phyloP scores from a whole-genome alignment of 1,140 invertebrate genomes.

The Leptopilina boulardi region DNA sequence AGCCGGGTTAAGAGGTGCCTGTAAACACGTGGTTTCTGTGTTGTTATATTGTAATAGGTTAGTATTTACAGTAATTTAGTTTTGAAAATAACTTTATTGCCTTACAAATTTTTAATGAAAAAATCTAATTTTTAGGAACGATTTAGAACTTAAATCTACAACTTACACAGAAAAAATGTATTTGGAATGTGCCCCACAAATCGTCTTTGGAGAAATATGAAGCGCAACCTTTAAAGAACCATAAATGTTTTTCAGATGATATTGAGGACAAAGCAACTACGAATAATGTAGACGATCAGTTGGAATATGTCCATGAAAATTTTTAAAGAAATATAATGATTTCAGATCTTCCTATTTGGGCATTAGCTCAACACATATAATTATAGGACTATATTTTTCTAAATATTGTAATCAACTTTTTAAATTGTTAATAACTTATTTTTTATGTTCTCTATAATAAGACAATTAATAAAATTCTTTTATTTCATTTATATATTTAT shows the following conservation, averaged over 20 bases:
- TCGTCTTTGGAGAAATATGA: constrained; percentile 35
- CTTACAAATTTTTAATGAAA: no score
- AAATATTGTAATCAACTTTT: constrained; percentile 26
- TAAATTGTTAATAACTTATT: not conserved
- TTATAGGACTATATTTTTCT: not conserved
- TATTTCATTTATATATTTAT: no score
- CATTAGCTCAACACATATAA: constrained; percentile 37
- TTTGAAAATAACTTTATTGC: no score
- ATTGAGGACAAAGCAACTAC: constrained; percentile 2
- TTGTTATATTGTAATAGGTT: constrained; percentile 40
- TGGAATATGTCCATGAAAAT: not conserved
- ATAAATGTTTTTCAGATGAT: constrained; percentile 36
- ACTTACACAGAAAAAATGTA: constrained; percentile 39
- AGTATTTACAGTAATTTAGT: not conserved
- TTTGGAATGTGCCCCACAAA: constrained; percentile 26
- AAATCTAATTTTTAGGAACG: not conserved
- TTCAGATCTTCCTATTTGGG: constrained; percentile 21
- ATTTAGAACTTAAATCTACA: constrained; percentile 28
- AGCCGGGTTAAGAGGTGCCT: constrained; percentile 34
- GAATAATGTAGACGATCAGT: not conserved
- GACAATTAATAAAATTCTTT: no score
- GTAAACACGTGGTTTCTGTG: constrained; percentile 39
- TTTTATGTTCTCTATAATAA: constrained; percentile 14
- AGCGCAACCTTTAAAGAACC: constrained; percentile 37
- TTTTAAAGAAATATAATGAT: constrained; percentile 1